Base-by-base conservation (phyloP, 2,888 invertebrate genomes). In the Xiphydria camelus region DNA sequence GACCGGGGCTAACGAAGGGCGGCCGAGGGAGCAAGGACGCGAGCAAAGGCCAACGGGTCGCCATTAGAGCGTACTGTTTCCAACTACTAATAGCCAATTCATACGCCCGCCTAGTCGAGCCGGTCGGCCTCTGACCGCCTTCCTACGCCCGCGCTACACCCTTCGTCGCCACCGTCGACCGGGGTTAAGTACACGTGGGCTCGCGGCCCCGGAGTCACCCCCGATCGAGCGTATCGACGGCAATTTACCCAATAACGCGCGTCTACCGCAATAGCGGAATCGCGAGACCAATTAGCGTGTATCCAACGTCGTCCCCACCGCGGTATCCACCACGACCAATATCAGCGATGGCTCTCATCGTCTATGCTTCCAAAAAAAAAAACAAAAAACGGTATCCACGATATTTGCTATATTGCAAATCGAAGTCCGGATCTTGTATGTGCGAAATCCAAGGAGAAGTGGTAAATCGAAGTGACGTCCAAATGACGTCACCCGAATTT, bases 81-180 rank as follows among this genome's bases (percentile, higher is more conserved):
- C 63, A 72, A 72, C 70, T 70, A 68, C 76, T 78, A 78, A 78
- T 79, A 77, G 77, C 76, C 78, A 77, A 78, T 78, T 78, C 77
- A 77, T 72, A 71, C 65, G 49, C 47, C 55, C 53, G 47, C 66
- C 63, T 57, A 55, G 57, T 60, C 61, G 57, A 59, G 61, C n/a
- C n/a, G n/a, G n/a, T n/a, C n/a, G n/a, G n/a, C n/a, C n/a, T n/a
- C n/a, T n/a, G n/a, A n/a, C n/a, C n/a, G n/a, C n/a, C n/a, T n/a
- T n/a, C n/a, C n/a, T n/a, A n/a, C n/a, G 62, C 69, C 22, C n/a
- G 41, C 14, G 19, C 14, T 18, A 15, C 14, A n/a, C 19, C 41
- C 19, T 19, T 9, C 12, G 34, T n/a, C n/a, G 9, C 19, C 18
- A 12, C 14, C 29, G 2, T 14, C 29, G 29, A 12, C 14, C 4